Percentiles rank a stretch among this genome's conserved stretches.
phyloP scores from a whole-genome alignment of 2,888 invertebrate genomes.

The Lasioglossum calceatum region DNA sequence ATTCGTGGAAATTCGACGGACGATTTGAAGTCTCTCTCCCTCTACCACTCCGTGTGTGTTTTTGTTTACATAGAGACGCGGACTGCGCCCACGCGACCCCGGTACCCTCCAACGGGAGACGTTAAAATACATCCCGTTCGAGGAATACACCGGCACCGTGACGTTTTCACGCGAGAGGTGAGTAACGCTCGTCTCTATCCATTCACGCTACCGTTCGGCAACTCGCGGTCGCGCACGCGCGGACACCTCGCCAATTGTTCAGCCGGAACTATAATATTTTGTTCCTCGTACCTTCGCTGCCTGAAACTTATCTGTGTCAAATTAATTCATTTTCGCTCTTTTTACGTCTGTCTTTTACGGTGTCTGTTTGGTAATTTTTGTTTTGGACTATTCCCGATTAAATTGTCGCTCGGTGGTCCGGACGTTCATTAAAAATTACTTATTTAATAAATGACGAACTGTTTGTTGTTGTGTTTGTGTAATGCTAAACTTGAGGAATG shows the following conservation, averaged over 20 bases:
- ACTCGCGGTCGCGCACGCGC: background rate
- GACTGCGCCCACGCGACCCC: conserved; percentile 51
- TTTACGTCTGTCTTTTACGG: background rate
- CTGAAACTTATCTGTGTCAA: no score
- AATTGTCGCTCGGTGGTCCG: no score
- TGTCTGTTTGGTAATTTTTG: background rate
- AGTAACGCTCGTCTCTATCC: conserved; percentile 31
- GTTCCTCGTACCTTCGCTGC: background rate
- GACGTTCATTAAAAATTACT: no score
- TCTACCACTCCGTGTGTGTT: conserved; percentile 44
- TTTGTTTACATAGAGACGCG: conserved; percentile 66
- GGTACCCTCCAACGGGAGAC: conserved; percentile 43
- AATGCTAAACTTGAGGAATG: no score
- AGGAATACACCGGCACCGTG: conserved; percentile 38
- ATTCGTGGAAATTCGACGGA: conserved; percentile 56
- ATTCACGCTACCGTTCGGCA: background rate
- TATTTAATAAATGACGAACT: no score
- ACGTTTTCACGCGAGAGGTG: conserved; percentile 36
- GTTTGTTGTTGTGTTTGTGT: no score
- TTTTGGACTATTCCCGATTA: background rate
- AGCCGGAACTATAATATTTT: background rate
- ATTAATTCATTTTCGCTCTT: background rate
- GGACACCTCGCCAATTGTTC: background rate
- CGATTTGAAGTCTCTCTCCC: conserved; percentile 61
- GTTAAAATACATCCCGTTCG: conserved; percentile 40